phyloP scores from a whole-genome alignment of 2,113 vertebrate species.

The Sclerurus mexicanus region DNA sequence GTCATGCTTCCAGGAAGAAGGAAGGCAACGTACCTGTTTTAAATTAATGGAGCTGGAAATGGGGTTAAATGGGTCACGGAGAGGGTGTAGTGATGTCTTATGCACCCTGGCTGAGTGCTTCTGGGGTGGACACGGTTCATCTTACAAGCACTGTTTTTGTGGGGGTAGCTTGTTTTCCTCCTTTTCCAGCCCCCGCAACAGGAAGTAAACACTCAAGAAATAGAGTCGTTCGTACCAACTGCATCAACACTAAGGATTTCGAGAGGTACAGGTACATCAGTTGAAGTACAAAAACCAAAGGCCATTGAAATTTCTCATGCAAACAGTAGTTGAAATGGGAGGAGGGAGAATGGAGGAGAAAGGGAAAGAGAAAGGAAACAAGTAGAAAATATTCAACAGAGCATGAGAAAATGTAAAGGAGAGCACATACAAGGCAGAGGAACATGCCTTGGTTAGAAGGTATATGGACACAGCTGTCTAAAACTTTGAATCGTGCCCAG shows the following conservation, averaged over 20 bases:
- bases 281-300: not conserved
- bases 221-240: not conserved
- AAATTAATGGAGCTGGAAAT: not conserved
- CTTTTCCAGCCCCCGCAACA: not conserved
- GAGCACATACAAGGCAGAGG: not conserved
- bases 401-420: not conserved
- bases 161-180: not conserved
- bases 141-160: not conserved
- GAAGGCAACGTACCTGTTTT: not conserved
- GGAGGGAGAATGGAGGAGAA: not conserved
- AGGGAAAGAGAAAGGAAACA: not conserved
- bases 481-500: not conserved
- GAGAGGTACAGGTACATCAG: not conserved
- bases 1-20: not conserved
- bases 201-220: not conserved
- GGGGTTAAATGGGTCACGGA: not conserved
- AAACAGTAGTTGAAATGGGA: not conserved
- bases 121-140: not conserved
- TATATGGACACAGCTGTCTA: not conserved
- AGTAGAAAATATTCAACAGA: not conserved
- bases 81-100: rapidly evolving
- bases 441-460: not conserved
- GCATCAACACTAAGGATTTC: not conserved
- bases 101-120: not conserved
- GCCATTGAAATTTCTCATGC: not conserved